Evolutionary conservation across 1,140 invertebrate genomes (phyloP), one percentile per base, ranked within the genome.

Genomic region (Ganaspis sp.): DNA sequence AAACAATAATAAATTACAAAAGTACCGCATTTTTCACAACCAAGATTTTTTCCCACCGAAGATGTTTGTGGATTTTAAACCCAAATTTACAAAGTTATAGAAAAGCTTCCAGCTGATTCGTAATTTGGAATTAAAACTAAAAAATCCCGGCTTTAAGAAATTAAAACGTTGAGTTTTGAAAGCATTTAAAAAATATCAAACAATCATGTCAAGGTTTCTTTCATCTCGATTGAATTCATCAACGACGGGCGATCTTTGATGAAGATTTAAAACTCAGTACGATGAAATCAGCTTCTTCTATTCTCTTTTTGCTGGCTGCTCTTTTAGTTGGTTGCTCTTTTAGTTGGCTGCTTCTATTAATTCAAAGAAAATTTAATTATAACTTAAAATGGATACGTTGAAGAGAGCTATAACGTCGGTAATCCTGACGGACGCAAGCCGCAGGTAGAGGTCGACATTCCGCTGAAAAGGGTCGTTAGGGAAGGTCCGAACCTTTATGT

Each of bases 371-470:
- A 64, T 64, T 64, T 64, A 64, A 64, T 64, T 64, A 64, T 64
- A 64, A 64, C 54, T 21, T 23, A 58, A 58, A 58, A 23, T 9
- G 21, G 53, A 58, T 21, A 58, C 0, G 53, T 21, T 23, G 17
- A 58, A 58, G 19, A 17, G 40, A 42, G 12, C 12, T 45, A 45
- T 45, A 45, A 45, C 8, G 8, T 49, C 8, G 45, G 17, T 49
- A 58, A 58, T 58, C 19, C 53, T 29, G 9, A 64, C n/a, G 15
- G 58, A n/a, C 26, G 23, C 8, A 5, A 58, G 45, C 40, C 75
- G 42, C 78, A 81, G 82, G 79, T 81, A 81, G 72, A 74, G 75
- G 69, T 70, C 73, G 77, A 75, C 77, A 75, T 76, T 83, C 73
- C 76, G n/a, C 4, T 69, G 19, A 17, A 11, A 37, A 21, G 53